Evolutionary conservation across 53 echinoderm and acorn worm species (phyloP).

Genomic region (Patiria pectinifera): DNA sequence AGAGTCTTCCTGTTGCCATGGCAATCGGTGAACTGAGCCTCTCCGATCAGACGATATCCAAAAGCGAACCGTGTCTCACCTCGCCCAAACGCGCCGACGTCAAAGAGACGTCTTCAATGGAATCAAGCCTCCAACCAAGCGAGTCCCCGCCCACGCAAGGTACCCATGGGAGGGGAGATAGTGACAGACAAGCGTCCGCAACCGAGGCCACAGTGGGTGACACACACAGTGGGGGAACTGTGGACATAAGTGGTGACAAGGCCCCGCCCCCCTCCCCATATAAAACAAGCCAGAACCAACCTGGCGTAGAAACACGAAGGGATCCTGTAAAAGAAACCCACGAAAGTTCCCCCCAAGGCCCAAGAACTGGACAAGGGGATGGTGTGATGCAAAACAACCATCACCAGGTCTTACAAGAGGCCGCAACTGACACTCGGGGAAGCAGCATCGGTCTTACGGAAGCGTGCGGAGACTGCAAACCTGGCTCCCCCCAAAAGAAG

Average conservation of each 20-base stretch:
- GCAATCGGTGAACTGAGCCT: background rate
- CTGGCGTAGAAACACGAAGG: background rate
- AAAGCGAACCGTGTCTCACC: constrained; percentile 19
- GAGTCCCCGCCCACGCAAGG: background rate
- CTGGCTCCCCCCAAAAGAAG: background rate
- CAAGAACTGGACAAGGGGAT: background rate
- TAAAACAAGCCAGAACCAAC: background rate
- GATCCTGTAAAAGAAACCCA: background rate
- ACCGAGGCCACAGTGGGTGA: background rate
- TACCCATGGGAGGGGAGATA: background rate
- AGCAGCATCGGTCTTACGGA: background rate
- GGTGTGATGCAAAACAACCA: background rate
- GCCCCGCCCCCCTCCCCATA: background rate
- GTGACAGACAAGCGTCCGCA: background rate
- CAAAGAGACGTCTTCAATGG: too few relatives aligned
- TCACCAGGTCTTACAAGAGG: background rate
- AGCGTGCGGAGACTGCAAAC: background rate
- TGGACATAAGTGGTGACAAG: background rate
- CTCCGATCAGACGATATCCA: background rate
- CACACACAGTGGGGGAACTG: background rate
- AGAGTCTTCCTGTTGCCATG: constrained; percentile 18
- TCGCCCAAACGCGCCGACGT: background rate
- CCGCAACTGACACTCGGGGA: background rate
- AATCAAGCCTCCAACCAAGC: background rate
- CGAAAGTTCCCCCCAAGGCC: background rate